These are phyloP conservation scores for Euplagia quadripunctaria DNA, from an alignment of 2,888 invertebrate species.

Conservation along the genomic window DNA sequence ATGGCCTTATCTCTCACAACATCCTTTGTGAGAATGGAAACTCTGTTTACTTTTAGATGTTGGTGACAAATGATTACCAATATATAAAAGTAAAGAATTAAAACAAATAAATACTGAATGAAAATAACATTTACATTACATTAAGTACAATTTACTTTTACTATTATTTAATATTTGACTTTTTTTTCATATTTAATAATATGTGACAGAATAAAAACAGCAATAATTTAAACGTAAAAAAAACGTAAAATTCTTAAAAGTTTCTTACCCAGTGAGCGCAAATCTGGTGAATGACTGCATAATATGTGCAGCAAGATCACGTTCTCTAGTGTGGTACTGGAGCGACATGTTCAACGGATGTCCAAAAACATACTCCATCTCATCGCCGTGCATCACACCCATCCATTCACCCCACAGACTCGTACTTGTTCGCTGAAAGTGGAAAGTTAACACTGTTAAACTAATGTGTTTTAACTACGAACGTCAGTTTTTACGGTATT, in stretches of 20 bases:
- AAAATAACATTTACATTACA: too few relatives aligned
- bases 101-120: too few relatives aligned
- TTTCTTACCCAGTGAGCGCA: conserved; percentile 96
- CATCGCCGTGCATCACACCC: conserved; percentile 99
- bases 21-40: too few relatives aligned
- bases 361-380: conserved; percentile 99
- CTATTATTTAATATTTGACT: too few relatives aligned
- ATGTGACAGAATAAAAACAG: too few relatives aligned
- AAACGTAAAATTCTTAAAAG: not conserved
- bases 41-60: too few relatives aligned
- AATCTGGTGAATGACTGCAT: conserved; percentile 98
- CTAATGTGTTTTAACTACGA: not conserved
- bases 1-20: too few relatives aligned
- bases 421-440: conserved; percentile 94
- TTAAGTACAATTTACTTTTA: too few relatives aligned
- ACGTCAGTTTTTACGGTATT: not conserved
- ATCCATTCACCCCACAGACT: conserved; percentile 99
- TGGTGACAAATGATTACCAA: too few relatives aligned
- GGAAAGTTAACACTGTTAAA: not conserved
- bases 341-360: conserved; percentile 96
- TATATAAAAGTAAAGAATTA: too few relatives aligned
- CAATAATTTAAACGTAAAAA: too few relatives aligned
- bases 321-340: conserved; percentile 94
- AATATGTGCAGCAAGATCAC: conserved; percentile 95
- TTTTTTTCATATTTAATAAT: too few relatives aligned